Evolutionary conservation across 2,888 invertebrate genomes (phyloP), one percentile per base, ranked within the genome.

Genomic region (Macaria notata): DNA sequence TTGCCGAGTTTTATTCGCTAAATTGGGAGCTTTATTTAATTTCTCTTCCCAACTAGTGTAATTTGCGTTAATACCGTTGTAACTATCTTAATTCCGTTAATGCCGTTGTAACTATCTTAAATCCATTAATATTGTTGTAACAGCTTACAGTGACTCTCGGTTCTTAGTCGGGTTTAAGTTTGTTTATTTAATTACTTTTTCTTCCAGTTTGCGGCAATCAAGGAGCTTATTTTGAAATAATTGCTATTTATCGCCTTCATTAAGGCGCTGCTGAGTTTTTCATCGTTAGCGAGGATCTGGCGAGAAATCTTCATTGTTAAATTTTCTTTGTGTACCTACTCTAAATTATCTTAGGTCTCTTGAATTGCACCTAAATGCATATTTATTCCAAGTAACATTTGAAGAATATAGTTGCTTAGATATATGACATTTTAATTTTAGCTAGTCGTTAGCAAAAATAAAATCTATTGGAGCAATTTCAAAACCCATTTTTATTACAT

Each of bases 191-290:
- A 55, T 51, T 59, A 46, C 54, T 54, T 52, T 41, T 38, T 59
- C 19, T 46, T 44, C 50, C 41, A 45, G 33, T 46, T 46, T 52
- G 31, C 38, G 33, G 51, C 46, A 59, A 55, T 59, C 51, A 45
- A 48, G 42, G 19, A 31, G 48, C 42, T 59, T 36, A 52, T 54
- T 59, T 50, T 47, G 38, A 44, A 59, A 45, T 59, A 59, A 59
- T 55, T 55, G 42, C 36, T 55, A 59, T 59, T 59, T 59, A 59
- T 52, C 30, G 51, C 39, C 48, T 31, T 39, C 54, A 48, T 51
- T 54, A 59, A 36, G 31, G 9, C 7, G 41, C 30, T 36, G 31
- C 36, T 31, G 51, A 39, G 45, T 49, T 52, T 59, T 50, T 39
- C 41, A 54, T 47, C 9, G 39, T 51, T 51, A 45, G 41, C 38